Conservation (phyloP, 1,140 invertebrate species). For the Cryptotermes secundus region DNA sequence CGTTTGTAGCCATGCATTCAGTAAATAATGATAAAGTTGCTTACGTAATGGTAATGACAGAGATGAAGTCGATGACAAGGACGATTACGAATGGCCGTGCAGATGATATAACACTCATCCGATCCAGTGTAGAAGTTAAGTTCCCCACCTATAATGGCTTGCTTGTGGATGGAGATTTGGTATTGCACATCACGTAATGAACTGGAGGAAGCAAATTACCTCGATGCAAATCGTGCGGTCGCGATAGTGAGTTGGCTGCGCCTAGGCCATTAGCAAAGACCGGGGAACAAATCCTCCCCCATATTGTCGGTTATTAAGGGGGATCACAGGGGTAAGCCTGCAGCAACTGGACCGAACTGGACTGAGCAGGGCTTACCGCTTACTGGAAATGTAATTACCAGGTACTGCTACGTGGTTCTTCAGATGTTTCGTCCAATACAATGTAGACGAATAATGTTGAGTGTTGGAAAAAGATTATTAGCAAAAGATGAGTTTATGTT, state of each 20-base stretch:
- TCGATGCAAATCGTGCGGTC: conserved; percentile 1
- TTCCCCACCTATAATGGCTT: too few relatives aligned
- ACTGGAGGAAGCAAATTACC: conserved; percentile 7
- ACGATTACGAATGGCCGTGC: not conserved
- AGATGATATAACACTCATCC: not conserved
- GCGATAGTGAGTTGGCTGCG: not conserved
- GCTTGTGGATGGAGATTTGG: not conserved
- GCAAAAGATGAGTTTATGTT: too few relatives aligned
- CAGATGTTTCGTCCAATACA: not conserved
- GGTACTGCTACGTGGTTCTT: not conserved
- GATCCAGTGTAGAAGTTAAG: not conserved
- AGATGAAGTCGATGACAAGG: not conserved
- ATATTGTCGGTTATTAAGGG: not conserved
- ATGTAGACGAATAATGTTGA: too few relatives aligned
- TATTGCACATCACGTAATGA: not conserved
- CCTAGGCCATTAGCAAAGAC: not conserved
- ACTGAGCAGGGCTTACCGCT: not conserved
- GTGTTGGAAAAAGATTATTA: too few relatives aligned
- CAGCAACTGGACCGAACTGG: not conserved
- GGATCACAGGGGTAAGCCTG: not conserved
- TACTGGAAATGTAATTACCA: not conserved
- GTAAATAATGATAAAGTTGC: not conserved
- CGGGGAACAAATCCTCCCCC: not conserved
- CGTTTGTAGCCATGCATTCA: not conserved
- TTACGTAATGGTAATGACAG: not conserved